Conservation (phyloP, 2,797 vertebrate genomes). For the Phyllotis vaccarum region DNA sequence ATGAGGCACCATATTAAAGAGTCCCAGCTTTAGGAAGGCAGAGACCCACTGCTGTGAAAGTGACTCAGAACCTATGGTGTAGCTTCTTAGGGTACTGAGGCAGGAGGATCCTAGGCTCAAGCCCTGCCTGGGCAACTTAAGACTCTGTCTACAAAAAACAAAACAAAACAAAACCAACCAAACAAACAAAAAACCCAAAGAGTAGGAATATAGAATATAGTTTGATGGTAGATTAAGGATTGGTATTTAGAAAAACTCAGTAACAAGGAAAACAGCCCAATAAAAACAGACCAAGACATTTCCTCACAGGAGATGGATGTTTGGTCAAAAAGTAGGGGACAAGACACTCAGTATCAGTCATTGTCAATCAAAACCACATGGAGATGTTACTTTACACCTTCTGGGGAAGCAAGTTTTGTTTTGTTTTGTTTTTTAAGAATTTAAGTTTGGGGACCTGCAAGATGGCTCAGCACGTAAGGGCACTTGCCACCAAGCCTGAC, state of each 20-base stretch:
- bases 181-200: neutral
- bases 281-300: slow-evolving; percentile 1
- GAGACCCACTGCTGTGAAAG: neutral
- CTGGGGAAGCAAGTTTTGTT: neutral
- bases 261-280: neutral
- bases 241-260: slow-evolving; percentile 20
- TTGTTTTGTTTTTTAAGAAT: neutral
- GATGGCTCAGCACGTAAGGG: neutral
- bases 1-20: neutral
- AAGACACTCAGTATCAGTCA: neutral
- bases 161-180: neutral
- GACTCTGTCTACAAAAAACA: neutral
- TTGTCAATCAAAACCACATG: neutral
- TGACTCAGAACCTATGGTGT: neutral
- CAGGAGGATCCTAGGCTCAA: neutral
- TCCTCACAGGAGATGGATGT: neutral
- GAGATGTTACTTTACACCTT: slow-evolving; percentile 1
- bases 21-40: neutral
- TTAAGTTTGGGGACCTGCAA: neutral
- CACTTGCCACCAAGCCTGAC: neutral
- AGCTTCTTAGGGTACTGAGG: neutral
- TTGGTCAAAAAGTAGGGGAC: neutral
- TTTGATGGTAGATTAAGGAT: neutral
- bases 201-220: neutral
- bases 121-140: neutral